Evolutionary conservation across 2,797 vertebrate genomes (phyloP), one percentile per base, ranked within the genome.

Genomic region (Syngnathus rostellatus): DNA sequence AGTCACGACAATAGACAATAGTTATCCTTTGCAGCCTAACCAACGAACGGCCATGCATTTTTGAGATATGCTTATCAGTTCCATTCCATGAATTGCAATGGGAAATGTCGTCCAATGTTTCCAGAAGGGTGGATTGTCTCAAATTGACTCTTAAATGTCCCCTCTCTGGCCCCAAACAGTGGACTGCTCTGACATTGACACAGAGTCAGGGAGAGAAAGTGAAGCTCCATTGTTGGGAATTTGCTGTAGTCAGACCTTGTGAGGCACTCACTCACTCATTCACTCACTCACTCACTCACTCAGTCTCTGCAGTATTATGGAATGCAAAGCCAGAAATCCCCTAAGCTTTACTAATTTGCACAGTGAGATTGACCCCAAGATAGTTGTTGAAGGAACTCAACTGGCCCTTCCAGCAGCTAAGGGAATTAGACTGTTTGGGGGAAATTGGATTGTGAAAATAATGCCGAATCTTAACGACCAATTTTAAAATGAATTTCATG

Each of bases 281-380:
- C n/a, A n/a, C 31, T 31, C 31, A 31, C 31, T 31, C 31, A 4
- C 31, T 31, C 31, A 31, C 31, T 31, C 31, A 31, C 3, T 87
- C 84, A 51, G 85, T 84, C 86, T 85, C 78, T 82, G 84, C 78
- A 80, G 84, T 83, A 81, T 87, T 86, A 85, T 89, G 90, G 89
- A 92, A 92, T 90, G 89, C 83, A 88, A 84, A 89, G 87, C 88
- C 88, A 83, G 85, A 89, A 91, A 90, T 90, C 86, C 89, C 81
- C 83, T 82, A 82, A 89, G 90, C 90, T 89, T 88, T 86, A 80
- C 81, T 89, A 77, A 88, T 89, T 90, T 87, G 79, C 80, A 75
- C 81, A 76, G 76, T 62, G 74, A 81, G 83, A 87, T 86, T 78
- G 65, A 72, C 58, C 68, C 67, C 75, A 80, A 80, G 83, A 85